A percentile compares a stretch with the other conserved stretches of the same genome.
Evolutionary conservation across 2,113 vertebrate species (phyloP).

Genomic region (Paraplagusia blochii): DNA sequence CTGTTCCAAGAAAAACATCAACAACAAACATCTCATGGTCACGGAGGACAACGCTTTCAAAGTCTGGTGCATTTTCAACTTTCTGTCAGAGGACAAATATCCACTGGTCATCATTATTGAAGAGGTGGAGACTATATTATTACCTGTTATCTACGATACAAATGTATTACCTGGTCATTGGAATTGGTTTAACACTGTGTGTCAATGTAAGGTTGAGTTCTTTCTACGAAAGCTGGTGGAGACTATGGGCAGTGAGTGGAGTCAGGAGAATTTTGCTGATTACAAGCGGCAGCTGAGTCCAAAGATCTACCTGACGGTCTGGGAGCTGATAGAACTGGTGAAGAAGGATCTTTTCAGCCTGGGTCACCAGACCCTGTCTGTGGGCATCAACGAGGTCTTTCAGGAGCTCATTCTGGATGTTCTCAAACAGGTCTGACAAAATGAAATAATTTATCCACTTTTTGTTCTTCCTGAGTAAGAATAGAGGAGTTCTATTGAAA

Average conservation of each 20-base stretch:
- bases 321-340: constrained; percentile 89
- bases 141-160: neutral
- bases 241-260: constrained; percentile 88
- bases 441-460: no score
- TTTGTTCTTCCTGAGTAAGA: neutral
- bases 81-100: constrained; percentile 93
- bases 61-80: constrained; percentile 98
- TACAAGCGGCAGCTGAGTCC: constrained; percentile 79
- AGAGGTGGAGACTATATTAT: constrained; percentile 80
- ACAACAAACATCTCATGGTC: constrained; percentile 79
- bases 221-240: constrained; percentile 87
- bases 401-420: constrained; percentile 91
- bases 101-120: constrained; percentile 89
- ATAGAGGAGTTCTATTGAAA: no score
- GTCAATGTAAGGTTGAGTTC: constrained; percentile 84
- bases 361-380: constrained; percentile 84
- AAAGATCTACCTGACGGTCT: constrained; percentile 79
- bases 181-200: neutral
- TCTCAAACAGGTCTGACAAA: constrained; percentile 86
- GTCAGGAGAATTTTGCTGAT: constrained; percentile 86
- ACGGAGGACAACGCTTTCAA: constrained; percentile 89
- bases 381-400: constrained; percentile 92
- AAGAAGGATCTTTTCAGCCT: constrained; percentile 86
- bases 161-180: neutral
- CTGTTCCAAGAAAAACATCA: constrained; percentile 88